Conservation (phyloP, 2,797 vertebrate genomes). For the Argya squamiceps region DNA sequence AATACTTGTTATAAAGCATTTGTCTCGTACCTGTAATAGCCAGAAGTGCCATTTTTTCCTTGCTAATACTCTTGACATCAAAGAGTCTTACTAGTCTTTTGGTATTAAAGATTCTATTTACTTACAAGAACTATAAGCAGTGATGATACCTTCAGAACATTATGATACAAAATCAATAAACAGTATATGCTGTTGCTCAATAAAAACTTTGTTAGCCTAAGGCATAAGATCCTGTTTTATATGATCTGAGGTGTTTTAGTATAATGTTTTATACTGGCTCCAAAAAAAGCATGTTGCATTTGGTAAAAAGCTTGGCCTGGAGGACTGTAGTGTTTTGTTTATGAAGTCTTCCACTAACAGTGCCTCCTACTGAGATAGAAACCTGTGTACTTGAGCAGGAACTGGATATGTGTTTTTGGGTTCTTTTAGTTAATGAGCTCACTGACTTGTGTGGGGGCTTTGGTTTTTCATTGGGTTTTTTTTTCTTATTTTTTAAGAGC, state of each 20-base stretch:
- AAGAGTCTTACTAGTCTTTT: constrained; percentile 64
- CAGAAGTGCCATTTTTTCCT: constrained; percentile 69
- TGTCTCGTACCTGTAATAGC: constrained; percentile 60
- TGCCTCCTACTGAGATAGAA: constrained; percentile 71
- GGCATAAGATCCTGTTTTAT: constrained; percentile 53
- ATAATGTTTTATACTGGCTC: constrained; percentile 54
- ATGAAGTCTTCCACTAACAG: constrained; percentile 76
- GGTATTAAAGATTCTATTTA: constrained; percentile 70
- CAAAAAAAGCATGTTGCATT: constrained; percentile 47
- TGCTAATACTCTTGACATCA: constrained; percentile 63
- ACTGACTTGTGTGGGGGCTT: constrained; percentile 29
- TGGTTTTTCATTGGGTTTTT: constrained; percentile 44
- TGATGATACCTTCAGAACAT: constrained; percentile 65
- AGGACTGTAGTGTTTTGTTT: constrained; percentile 68
- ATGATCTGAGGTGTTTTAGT: constrained; percentile 43
- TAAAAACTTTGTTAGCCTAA: constrained; percentile 65
- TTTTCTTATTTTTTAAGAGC: constrained; percentile 64
- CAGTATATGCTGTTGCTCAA: constrained; percentile 57
- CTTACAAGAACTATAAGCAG: constrained; percentile 57
- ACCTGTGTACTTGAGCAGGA: constrained; percentile 63
- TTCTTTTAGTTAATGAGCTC: constrained; percentile 60
- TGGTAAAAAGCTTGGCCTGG: constrained; percentile 38
- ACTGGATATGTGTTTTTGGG: constrained; percentile 65
- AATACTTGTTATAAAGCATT: constrained; percentile 55
- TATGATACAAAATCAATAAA: constrained; percentile 62